Evolutionary conservation across 2,888 invertebrate genomes (phyloP), one percentile per base, ranked within the genome.

Genomic region (Allygus modestus): DNA sequence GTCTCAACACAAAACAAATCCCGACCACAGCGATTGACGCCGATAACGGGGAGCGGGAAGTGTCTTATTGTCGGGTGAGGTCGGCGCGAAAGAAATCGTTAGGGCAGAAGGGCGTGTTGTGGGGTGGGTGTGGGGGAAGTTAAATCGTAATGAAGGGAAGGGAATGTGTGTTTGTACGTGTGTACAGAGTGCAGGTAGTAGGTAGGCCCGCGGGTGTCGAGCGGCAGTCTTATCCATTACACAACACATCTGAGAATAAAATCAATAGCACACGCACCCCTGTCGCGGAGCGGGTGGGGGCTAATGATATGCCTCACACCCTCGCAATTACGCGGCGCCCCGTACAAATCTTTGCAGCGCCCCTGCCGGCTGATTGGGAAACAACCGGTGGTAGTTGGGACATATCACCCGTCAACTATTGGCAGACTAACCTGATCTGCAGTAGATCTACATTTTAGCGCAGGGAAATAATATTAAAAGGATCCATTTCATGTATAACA

Each of bases 161-260:
- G 20, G 77, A 77, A 43, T 37, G 43, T 23, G 33, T 31, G 73
- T 51, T 15, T 12, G 54, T 31, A 46, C 58, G 79, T 58, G 37
- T 23, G 37, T 54, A 11, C 4, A 15, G 75, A 7, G 43, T 73
- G 43, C 1, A 12, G 26, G 75, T 20, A 28, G 41, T 5, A 51
- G 51, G 46, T 28, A 15, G 65, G 1, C 9, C 9, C 11, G 58
- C 58, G 23, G 23, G 7, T 1, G 28, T 23, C 1, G 23, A 1
- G 43, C 23, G 28, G 41, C 69, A 71, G 73, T 73, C 75, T 75
- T 73, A 75, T 58, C 71, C 83, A 75, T 83, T 83, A 83, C 83
- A 83, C 83, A 83, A 83, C 83, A 83, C 83, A 75, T 83, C 83
- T 83, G 75, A 41, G 83, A 75, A 83, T 83, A 83, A 83, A 83